Conservation (phyloP, 1,140 invertebrate genomes). For the Drosophila melanogaster region Release_6_plus_ISO1_MT NC_004354.4:3544001-3544500, state of each 20-base stretch:
- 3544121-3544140: neutral
- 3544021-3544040: conserved; percentile 59
- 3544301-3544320: too few species aligned
- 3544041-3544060: neutral
- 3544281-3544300: neutral
- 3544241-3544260: neutral
- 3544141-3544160: conserved; percentile 8
- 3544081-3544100: conserved; percentile 22
- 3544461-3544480: conserved; percentile 42
- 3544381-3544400: too few species aligned
- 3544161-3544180: conserved; percentile 20
- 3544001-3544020: conserved; percentile 72
- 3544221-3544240: neutral
- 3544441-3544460: conserved; percentile 64
- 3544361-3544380: too few species aligned
- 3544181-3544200: conserved; percentile 17
- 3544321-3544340: too few species aligned
- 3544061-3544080: conserved; percentile 13
- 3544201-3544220: conserved; percentile 5
- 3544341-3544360: too few species aligned
- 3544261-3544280: neutral
- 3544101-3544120: conserved; percentile 9
- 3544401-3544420: neutral
- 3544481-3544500: conserved; percentile 59
- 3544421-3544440: conserved; percentile 19